A percentile compares a stretch with the other conserved stretches of the same genome.
Evolutionary conservation across 2,888 invertebrate species (phyloP).

Genomic region (Scaptomyza cyrtandrae): DNA sequence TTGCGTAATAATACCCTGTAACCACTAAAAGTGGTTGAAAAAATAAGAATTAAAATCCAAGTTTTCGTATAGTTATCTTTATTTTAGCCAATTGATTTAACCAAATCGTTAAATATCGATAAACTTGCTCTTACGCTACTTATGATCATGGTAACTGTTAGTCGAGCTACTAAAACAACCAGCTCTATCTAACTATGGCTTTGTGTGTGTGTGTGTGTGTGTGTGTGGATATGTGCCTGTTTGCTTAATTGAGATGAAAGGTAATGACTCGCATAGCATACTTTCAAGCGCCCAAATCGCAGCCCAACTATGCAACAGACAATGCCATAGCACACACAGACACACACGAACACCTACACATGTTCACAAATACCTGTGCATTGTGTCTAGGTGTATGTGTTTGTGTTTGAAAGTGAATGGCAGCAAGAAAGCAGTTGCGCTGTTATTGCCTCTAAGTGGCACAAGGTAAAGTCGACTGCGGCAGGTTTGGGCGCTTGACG

Average conservation of each 20-base stretch:
- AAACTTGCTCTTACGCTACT: neutral
- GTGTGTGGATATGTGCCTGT: slow-evolving; percentile 22
- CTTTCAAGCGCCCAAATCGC: slow-evolving; percentile 74
- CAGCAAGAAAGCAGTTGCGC: slow-evolving; percentile 54
- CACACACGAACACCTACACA: slow-evolving; percentile 24
- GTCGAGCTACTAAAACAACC: neutral
- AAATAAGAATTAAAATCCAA: too few species aligned
- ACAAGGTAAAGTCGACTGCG: slow-evolving; percentile 69
- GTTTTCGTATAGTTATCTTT: neutral
- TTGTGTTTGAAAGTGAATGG: slow-evolving; percentile 61
- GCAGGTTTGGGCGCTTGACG: slow-evolving; percentile 44
- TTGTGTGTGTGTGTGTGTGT: neutral
- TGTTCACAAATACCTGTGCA: neutral
- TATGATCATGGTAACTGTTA: neutral
- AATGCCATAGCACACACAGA: slow-evolving; percentile 51
- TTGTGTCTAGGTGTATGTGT: slow-evolving; percentile 25
- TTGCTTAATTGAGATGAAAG: slow-evolving; percentile 79
- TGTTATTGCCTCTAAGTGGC: slow-evolving; percentile 73
- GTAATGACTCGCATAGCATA: slow-evolving; percentile 77
- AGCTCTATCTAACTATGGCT: neutral
- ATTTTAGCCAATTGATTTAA: neutral
- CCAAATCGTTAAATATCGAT: neutral
- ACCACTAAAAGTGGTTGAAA: neutral
- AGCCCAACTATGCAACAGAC: slow-evolving; percentile 72
- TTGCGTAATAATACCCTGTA: neutral